Conservation (phyloP, 92 coral and sea anemone species). For the Palythoa grandiflora region DNA sequence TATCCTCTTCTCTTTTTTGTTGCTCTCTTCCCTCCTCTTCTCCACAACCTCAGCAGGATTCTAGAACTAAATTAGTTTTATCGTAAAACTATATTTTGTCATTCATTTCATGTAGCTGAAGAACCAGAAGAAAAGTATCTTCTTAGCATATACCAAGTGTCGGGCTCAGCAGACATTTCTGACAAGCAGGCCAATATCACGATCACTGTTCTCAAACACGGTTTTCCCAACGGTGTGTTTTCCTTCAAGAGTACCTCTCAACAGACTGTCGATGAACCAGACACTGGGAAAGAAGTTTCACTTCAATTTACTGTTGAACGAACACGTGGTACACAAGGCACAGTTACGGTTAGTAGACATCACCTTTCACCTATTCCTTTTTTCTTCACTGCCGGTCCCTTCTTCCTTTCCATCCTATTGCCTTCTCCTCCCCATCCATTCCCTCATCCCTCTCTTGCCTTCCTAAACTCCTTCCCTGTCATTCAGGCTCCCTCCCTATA, state of each 20-base stretch:
- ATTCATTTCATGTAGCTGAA: slow-evolving; percentile 41
- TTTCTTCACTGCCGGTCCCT: not conserved
- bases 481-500: too few species aligned
- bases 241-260: slow-evolving; percentile 71
- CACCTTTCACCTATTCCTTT: not conserved
- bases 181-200: slow-evolving; percentile 83
- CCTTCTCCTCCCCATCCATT: too few species aligned
- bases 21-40: not conserved
- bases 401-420: not conserved
- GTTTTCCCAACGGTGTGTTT: slow-evolving; percentile 95
- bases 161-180: slow-evolving; percentile 89
- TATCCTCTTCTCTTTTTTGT: not conserved
- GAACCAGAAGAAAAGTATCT: slow-evolving; percentile 90
- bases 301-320: slow-evolving; percentile 74
- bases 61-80: not conserved
- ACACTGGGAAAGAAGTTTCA: slow-evolving; percentile 43
- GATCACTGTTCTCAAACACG: slow-evolving; percentile 80
- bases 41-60: not conserved
- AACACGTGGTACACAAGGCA: slow-evolving; percentile 76
- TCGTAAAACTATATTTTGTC: not conserved
- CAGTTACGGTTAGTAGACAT: slow-evolving; percentile 76
- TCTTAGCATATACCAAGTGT: slow-evolving; percentile 68
- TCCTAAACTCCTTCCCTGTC: too few species aligned
- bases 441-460: too few species aligned
- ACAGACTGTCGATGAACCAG: slow-evolving; percentile 73